These are phyloP conservation scores for Epiblema foenella DNA, from an alignment of 2,888 invertebrate species.

Conservation along the genomic window DNA sequence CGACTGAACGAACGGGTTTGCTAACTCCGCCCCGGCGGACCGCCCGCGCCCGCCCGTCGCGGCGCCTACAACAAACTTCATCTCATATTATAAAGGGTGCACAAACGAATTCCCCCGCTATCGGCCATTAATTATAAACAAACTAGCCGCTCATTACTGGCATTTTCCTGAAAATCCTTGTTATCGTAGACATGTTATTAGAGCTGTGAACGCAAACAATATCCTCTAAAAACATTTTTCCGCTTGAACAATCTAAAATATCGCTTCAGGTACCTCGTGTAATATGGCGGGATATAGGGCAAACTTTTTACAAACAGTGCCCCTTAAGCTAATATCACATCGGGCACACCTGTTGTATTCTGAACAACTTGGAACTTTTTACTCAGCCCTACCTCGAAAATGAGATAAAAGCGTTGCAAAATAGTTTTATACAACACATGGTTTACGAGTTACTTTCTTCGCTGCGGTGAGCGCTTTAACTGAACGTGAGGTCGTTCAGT, in stretches of 20 bases:
- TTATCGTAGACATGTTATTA: conserved; percentile 3
- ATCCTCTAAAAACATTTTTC: conserved; percentile 4
- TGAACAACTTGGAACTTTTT: conserved; percentile 77
- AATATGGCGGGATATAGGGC: conserved; percentile 53
- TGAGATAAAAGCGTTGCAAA: conserved; percentile 81
- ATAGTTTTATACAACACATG: conserved; percentile 83
- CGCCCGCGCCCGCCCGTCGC: conserved; percentile 74
- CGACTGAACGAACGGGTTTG: conserved; percentile 77
- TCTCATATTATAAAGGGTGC: conserved; percentile 82
- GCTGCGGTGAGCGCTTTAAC: conserved; percentile 61
- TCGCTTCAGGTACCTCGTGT: neutral
- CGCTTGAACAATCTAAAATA: conserved; percentile 8
- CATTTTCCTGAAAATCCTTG: conserved; percentile 11
- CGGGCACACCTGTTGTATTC: conserved; percentile 80
- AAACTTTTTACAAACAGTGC: conserved; percentile 53
- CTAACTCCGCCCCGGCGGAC: conserved; percentile 75
- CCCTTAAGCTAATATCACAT: conserved; percentile 68
- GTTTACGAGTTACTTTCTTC: conserved; percentile 71
- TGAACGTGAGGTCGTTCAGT: conserved; percentile 51
- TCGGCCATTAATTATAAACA: conserved; percentile 77
- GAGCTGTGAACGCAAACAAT: conserved; percentile 2
- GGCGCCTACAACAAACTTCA: conserved; percentile 80
- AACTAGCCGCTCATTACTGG: conserved; percentile 56
- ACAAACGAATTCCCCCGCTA: conserved; percentile 79
- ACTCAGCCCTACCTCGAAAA: conserved; percentile 74